phyloP scores from a whole-genome alignment of 2,888 invertebrate species.

The Yponomeuta evonymella region DNA sequence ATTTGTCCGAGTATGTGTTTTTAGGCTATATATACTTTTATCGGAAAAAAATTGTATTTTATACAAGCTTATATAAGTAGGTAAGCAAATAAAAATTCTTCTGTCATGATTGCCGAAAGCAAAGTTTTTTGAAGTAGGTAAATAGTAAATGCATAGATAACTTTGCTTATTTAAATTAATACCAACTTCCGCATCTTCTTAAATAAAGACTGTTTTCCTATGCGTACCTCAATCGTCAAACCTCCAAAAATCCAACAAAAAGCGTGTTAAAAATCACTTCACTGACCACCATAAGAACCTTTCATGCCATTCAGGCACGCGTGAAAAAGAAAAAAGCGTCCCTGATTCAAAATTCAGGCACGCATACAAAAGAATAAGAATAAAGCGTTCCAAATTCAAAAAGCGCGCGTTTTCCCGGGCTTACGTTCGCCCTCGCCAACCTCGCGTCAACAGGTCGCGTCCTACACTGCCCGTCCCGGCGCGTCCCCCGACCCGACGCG shows the following conservation, averaged over 20 bases:
- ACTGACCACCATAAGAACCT: not conserved
- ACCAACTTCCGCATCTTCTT: not conserved
- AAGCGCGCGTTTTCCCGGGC: not conserved
- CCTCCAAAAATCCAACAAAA: not conserved
- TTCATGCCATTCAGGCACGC: not conserved
- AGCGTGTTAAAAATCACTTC: not conserved
- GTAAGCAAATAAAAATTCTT: too few species aligned
- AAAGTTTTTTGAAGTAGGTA: not conserved
- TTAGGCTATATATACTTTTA: too few species aligned
- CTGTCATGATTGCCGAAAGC: not conserved
- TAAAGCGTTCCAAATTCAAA: slow-evolving; percentile 16
- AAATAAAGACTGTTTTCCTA: not conserved
- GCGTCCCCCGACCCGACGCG: slow-evolving; percentile 33
- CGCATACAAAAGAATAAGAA: slow-evolving; percentile 7
- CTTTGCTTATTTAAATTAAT: not conserved
- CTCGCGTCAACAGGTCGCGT: slow-evolving; percentile 71
- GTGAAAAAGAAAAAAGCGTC: slow-evolving; percentile 7
- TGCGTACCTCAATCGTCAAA: not conserved
- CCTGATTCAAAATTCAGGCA: slow-evolving; percentile 5
- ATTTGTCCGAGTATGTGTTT: too few species aligned
- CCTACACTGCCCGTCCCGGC: slow-evolving; percentile 53
- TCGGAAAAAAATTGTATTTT: too few species aligned
- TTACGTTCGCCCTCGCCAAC: slow-evolving; percentile 50
- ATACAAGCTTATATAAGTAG: too few species aligned
- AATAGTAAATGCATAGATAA: not conserved